Percentiles rank a stretch among this genome's conserved stretches.
Evolutionary conservation across 1,140 invertebrate species (phyloP).

Genomic region (Centruroides sculpturatus): DNA sequence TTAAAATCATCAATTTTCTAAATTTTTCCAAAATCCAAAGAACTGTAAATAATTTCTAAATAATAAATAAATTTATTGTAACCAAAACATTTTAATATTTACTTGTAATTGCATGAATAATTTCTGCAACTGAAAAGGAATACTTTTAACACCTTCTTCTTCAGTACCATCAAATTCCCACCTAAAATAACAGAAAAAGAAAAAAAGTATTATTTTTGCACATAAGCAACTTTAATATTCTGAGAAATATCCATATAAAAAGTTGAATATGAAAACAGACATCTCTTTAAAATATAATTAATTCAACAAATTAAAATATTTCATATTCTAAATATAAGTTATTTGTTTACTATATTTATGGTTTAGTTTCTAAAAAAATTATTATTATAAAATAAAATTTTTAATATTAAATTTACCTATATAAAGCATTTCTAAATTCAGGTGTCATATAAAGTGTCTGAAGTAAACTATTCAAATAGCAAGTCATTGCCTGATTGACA

Average conservation of each 20-base stretch:
- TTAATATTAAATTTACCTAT: constrained; percentile 37
- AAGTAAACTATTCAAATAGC: constrained; percentile 78
- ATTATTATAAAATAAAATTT: not conserved
- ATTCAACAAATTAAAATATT: no score
- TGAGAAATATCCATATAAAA: not conserved
- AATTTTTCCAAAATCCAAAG: no score
- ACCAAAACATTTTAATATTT: constrained; percentile 9
- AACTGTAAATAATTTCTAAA: no score
- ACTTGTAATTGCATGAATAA: constrained; percentile 76
- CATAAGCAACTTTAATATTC: no score
- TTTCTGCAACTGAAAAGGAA: constrained; percentile 75
- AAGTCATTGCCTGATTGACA: constrained; percentile 89
- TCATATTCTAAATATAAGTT: no score
- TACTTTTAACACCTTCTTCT: constrained; percentile 44
- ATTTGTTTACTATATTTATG: no score
- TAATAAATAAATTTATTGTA: no score
- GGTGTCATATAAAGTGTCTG: constrained; percentile 87
- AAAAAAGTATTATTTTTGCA: no score
- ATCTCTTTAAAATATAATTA: no score
- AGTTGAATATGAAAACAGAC: not conserved
- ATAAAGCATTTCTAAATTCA: constrained; percentile 83
- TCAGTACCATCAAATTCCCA: constrained; percentile 62
- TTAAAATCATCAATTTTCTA: no score
- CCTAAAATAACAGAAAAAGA: constrained; percentile 17
- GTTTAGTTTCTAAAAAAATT: not conserved